phyloP scores from a whole-genome alignment of 2,888 invertebrate genomes.

The Epistrophe eligans region DNA sequence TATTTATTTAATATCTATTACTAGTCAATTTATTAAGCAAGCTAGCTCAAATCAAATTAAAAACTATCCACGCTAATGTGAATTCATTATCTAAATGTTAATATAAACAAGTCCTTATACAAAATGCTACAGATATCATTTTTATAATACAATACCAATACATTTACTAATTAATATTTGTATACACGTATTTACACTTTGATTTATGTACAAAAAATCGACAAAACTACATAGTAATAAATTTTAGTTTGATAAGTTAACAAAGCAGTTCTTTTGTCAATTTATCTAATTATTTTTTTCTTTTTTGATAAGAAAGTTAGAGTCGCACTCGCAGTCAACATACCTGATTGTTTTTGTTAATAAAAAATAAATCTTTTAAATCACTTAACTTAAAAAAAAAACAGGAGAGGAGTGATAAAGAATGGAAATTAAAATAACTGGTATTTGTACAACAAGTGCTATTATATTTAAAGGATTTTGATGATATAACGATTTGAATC shows the following conservation, averaged over 20 bases:
- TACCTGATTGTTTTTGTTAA: neutral
- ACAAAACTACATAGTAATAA: no score
- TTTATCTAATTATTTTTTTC: neutral
- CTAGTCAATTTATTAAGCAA: neutral
- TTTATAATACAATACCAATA: neutral
- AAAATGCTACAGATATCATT: neutral
- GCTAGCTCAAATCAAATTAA: neutral
- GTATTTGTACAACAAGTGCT: no score
- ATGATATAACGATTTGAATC: no score
- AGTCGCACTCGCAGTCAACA: neutral
- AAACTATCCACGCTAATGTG: neutral
- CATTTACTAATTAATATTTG: neutral
- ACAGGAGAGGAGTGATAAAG: neutral
- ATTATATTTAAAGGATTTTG: no score
- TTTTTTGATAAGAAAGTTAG: neutral
- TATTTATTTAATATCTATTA: neutral
- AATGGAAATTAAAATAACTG: no score
- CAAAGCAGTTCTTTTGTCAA: neutral
- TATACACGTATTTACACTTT: neutral
- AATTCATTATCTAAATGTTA: neutral
- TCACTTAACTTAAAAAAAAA: neutral
- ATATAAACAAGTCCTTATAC: neutral
- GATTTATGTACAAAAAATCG: neutral
- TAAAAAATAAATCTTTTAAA: slow-evolving; percentile 4
- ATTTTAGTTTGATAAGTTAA: neutral